phyloP scores from a whole-genome alignment of 2,888 invertebrate species.

The Apotomis turbidana region DNA sequence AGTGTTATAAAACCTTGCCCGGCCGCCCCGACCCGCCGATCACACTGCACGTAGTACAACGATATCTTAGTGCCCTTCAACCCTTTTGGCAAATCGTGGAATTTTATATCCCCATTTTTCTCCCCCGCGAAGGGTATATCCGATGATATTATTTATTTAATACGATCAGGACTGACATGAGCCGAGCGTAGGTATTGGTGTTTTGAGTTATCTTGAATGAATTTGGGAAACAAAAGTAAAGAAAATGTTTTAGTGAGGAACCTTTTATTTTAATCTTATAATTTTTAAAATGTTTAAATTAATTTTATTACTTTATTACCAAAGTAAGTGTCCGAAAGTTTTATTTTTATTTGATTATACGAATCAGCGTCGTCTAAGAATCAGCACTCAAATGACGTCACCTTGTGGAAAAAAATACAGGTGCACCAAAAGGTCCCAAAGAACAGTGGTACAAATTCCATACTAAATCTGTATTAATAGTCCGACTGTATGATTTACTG shows the following conservation, averaged over 20 bases:
- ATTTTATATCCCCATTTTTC: slow-evolving; percentile 42
- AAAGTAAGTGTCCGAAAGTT: no score
- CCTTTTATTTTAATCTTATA: no score
- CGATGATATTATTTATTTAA: slow-evolving; percentile 43
- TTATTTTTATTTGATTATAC: no score
- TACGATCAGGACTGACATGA: slow-evolving; percentile 40
- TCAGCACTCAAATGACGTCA: no score
- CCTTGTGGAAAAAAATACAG: no score
- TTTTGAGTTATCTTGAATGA: slow-evolving; percentile 33
- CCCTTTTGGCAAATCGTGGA: slow-evolving; percentile 42
- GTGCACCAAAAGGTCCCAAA: no score
- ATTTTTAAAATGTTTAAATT: no score
- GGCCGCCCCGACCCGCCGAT: slow-evolving; percentile 10
- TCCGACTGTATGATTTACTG: no score
- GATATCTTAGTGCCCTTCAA: slow-evolving; percentile 40
- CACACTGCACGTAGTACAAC: slow-evolving; percentile 34
- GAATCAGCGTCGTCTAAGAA: no score
- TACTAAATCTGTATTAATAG: no score
- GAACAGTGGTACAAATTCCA: no score
- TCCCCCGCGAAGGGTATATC: slow-evolving; percentile 32
- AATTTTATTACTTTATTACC: no score
- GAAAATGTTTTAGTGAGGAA: slow-evolving; percentile 6
- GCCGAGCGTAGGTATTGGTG: slow-evolving; percentile 34
- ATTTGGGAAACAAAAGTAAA: slow-evolving; percentile 29
- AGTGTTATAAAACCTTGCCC: neutral